Conservation (phyloP, 2,797 vertebrate genomes). For the Eptatretus atami region DNA sequence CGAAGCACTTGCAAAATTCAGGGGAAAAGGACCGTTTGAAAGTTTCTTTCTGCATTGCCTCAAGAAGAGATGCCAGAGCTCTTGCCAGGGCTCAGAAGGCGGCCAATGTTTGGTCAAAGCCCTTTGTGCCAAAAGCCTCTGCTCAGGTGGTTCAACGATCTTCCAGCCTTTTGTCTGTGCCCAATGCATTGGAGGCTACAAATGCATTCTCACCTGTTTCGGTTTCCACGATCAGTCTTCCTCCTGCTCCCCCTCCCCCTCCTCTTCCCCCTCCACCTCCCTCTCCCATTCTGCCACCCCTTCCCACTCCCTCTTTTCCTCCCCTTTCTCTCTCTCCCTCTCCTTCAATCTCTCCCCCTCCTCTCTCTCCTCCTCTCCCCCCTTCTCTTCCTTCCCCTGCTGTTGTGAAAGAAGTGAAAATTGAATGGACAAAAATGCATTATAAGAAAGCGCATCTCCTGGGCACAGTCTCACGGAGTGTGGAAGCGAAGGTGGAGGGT, state of each 20-base stretch:
- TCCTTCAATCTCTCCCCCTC: too few relatives aligned
- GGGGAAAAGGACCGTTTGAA: too few relatives aligned
- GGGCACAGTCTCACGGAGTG: neutral
- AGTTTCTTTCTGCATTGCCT: too few relatives aligned
- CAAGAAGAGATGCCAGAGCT: too few relatives aligned
- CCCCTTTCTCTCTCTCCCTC: neutral
- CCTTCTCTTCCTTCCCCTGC: neutral
- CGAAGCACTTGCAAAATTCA: too few relatives aligned
- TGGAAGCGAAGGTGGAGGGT: neutral
- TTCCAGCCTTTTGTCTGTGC: too few relatives aligned
- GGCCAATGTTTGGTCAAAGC: too few relatives aligned
- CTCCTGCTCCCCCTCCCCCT: neutral
- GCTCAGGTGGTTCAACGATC: too few relatives aligned
- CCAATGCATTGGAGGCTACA: too few relatives aligned
- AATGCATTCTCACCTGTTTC: neutral
- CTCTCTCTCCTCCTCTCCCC: neutral
- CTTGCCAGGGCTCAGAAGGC: too few relatives aligned
- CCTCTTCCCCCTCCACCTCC: neutral
- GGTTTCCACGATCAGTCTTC: too few relatives aligned
- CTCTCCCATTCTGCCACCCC: neutral
- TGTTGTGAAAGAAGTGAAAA: neutral
- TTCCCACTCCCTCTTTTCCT: neutral
- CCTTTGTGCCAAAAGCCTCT: too few relatives aligned
- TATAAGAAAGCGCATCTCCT: constrained; percentile 4
- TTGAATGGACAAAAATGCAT: constrained; percentile 6